Evolutionary conservation across 2,888 invertebrate genomes (phyloP).

Genomic region (Nemotelus nigrinus): DNA sequence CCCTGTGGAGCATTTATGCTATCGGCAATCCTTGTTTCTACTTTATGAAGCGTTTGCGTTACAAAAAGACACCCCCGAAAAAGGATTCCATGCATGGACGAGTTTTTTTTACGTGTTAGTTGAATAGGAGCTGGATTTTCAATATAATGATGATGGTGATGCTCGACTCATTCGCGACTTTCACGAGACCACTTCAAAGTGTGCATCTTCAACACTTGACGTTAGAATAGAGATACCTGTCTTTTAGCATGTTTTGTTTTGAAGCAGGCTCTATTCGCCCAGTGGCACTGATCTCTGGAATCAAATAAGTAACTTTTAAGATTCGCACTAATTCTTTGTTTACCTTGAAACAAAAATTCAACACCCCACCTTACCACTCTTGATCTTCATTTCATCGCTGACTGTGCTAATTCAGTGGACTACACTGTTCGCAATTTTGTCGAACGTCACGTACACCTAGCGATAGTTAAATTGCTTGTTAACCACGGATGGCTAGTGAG

Average conservation of each 20-base stretch:
- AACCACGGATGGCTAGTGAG: conserved; percentile 47
- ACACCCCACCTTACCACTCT: neutral
- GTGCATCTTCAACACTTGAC: no score
- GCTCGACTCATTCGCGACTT: neutral
- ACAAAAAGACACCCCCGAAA: conserved; percentile 4
- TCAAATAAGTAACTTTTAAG: no score
- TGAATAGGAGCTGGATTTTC: neutral
- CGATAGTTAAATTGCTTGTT: conserved; percentile 49
- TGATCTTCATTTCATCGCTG: neutral
- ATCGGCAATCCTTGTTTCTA: conserved; percentile 16
- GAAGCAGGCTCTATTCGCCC: no score
- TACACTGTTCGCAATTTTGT: neutral
- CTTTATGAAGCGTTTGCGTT: neutral
- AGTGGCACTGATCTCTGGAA: no score
- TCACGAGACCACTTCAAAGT: neutral
- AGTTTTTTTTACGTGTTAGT: conserved; percentile 3
- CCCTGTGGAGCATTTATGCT: conserved; percentile 45
- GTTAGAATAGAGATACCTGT: no score
- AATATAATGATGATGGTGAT: neutral
- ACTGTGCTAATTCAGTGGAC: neutral
- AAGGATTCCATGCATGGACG: conserved; percentile 15
- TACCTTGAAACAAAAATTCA: no score
- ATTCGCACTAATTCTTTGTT: no score
- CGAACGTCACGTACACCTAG: conserved; percentile 18
- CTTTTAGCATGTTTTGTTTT: no score